Evolutionary conservation across 2,888 invertebrate species (phyloP).

Genomic region (Eristalis pertinax): DNA sequence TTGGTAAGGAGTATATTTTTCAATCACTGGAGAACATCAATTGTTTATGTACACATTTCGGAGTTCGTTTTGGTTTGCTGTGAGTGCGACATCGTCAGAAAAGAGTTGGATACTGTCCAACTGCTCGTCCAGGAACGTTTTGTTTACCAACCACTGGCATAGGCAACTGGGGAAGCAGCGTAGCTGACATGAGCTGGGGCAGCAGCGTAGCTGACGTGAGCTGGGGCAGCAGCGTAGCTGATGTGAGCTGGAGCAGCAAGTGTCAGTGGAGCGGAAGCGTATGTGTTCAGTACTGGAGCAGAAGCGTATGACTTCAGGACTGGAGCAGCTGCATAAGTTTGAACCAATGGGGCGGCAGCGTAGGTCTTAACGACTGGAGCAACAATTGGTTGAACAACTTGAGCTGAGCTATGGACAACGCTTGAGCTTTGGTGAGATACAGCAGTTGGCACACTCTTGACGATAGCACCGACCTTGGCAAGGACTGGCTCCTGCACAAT

Average conservation of each 20-base stretch:
- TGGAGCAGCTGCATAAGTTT: constrained; percentile 51
- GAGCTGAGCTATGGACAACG: constrained; percentile 76
- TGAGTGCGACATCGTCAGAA: constrained; percentile 4
- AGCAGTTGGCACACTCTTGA: constrained; percentile 77
- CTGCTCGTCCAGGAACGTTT: constrained; percentile 39
- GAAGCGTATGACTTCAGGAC: too few species aligned
- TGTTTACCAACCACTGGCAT: constrained; percentile 63
- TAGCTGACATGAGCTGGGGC: too few species aligned
- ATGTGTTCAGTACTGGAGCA: constrained; percentile 23
- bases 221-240: constrained; percentile 52
- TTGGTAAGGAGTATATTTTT: not conserved
- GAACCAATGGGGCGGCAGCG: constrained; percentile 70
- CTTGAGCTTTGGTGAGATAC: constrained; percentile 74
- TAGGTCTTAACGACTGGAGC: constrained; percentile 76
- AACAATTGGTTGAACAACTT: constrained; percentile 76
- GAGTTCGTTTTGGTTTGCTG: not conserved
- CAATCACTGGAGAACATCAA: constrained; percentile 19
- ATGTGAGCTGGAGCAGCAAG: constrained; percentile 60
- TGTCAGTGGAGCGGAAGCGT: constrained; percentile 65
- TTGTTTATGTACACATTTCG: constrained; percentile 22
- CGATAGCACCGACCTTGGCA: constrained; percentile 78
- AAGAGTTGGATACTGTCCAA: constrained; percentile 36
- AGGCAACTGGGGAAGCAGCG: constrained; percentile 44
- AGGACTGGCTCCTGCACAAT: constrained; percentile 76
- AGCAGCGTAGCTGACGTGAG: too few species aligned